Base-by-base conservation (phyloP, 1,140 invertebrate species). In the Goniozus legneri region DNA sequence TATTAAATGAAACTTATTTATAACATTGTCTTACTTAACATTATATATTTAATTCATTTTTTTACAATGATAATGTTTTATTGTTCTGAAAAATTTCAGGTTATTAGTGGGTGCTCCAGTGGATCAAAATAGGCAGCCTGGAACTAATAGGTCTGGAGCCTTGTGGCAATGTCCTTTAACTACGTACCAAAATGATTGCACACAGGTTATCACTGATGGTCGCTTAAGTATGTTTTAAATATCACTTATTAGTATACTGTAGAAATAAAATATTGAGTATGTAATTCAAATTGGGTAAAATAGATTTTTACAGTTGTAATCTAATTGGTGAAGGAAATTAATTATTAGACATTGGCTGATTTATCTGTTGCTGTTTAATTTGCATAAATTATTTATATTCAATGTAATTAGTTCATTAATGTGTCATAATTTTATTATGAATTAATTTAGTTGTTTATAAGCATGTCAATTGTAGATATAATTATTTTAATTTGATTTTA, bases 51-150 rank as follows among this genome's bases (percentile, higher is more conserved):
- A n/a, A n/a, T n/a, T n/a, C n/a, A n/a, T n/a, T n/a, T n/a, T n/a
- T n/a, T n/a, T n/a, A n/a, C n/a, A n/a, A n/a, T n/a, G n/a, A n/a
- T n/a, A n/a, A n/a, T n/a, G n/a, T n/a, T n/a, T n/a, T n/a, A n/a
- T n/a, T n/a, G n/a, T n/a, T n/a, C n/a, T n/a, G n/a, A 10, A 41
- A 4, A 22, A 52, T 79, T 82, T 8, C 76, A 97, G 94, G 84
- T 78, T 97, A 52, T 74, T 97, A 42, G 89, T 97, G 2, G 95
- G 95, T 20, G 94, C 95, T 24, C 95, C 95, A 3, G 71, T 89
- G 54, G 92, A 85, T 47, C 80, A 92, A 59, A 95, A 95, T 71
- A 70, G 81, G 39, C 90, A 95, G 71, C 89, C 91, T 2, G 78
- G 80, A 21, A 95, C 92, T 8, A 89, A 84, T 44, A 80, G 77